Evolutionary conservation across 2,113 vertebrate genomes (phyloP).

Genomic region (Dromas ardeola): DNA sequence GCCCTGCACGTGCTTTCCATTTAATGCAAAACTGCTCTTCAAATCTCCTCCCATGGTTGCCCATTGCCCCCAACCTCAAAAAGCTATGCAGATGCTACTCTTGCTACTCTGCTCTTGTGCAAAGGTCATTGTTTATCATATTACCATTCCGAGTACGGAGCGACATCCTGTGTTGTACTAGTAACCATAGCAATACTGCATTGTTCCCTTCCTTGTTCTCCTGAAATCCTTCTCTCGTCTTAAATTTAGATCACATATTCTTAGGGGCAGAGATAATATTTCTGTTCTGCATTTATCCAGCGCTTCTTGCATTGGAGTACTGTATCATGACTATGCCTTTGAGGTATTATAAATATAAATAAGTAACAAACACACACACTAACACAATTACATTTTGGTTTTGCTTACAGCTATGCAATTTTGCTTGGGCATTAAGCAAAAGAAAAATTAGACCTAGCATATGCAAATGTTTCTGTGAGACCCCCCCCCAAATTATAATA

Average conservation of each 20-base stretch:
- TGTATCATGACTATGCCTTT: neutral
- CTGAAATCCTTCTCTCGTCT: neutral
- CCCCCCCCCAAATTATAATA: neutral
- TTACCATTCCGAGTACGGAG: neutral
- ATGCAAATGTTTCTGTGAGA: neutral
- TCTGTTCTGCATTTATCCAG: neutral
- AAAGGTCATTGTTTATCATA: neutral
- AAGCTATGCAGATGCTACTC: neutral
- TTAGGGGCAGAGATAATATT: neutral
- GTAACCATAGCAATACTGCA: neutral
- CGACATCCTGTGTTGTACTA: neutral
- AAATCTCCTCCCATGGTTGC: neutral
- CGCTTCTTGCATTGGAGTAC: neutral
- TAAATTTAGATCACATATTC: neutral
- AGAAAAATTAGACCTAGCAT: slow-evolving; percentile 17
- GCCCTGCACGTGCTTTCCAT: neutral
- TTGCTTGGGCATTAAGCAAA: slow-evolving; percentile 2
- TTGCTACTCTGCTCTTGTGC: neutral
- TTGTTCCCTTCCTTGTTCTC: neutral
- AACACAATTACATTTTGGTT: slow-evolving; percentile 33
- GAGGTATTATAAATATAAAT: neutral
- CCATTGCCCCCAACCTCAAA: neutral
- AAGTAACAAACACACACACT: neutral
- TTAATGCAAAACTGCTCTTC: neutral
- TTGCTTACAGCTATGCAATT: slow-evolving; percentile 32